A percentile compares a stretch with the other conserved stretches of the same genome.
Evolutionary conservation across 1,140 invertebrate genomes (phyloP).

Genomic region (Heliconius eleuchia): DNA sequence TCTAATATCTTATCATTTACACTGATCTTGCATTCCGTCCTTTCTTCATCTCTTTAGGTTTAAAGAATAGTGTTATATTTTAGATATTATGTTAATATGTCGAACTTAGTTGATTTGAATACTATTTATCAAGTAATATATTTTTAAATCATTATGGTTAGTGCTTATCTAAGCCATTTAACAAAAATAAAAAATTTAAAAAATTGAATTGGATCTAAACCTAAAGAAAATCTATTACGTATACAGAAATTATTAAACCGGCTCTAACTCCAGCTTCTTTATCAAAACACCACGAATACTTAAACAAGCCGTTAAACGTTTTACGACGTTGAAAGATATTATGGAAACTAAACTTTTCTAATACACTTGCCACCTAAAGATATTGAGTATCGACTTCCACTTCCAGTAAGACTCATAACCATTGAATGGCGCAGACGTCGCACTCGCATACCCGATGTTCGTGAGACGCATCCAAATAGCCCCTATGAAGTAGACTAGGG

Average conservation of each 20-base stretch:
- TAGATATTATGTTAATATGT: neutral
- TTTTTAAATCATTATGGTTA: too few relatives aligned
- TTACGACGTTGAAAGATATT: conserved; percentile 22
- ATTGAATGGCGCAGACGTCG: conserved; percentile 36
- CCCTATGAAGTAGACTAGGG: conserved; percentile 37
- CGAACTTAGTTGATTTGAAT: too few relatives aligned
- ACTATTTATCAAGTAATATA: too few relatives aligned
- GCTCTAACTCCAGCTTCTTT: neutral
- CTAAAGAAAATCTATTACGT: neutral
- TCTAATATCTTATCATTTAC: too few relatives aligned
- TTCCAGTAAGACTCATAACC: conserved; percentile 33
- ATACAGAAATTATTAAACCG: neutral
- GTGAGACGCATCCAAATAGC: conserved; percentile 33
- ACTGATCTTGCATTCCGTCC: too few relatives aligned
- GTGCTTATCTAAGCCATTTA: too few relatives aligned
- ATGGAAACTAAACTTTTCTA: conserved; percentile 23
- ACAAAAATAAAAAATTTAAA: neutral
- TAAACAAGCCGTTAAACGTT: conserved; percentile 11
- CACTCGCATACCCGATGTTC: conserved; percentile 31
- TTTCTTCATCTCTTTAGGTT: too few relatives aligned
- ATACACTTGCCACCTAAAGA: conserved; percentile 27
- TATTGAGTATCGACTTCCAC: conserved; percentile 31
- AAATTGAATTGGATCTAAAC: neutral
- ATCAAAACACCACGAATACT: neutral
- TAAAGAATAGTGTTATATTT: neutral